phyloP scores from a whole-genome alignment of 2,113 vertebrate genomes.

The Riparia riparia region DNA sequence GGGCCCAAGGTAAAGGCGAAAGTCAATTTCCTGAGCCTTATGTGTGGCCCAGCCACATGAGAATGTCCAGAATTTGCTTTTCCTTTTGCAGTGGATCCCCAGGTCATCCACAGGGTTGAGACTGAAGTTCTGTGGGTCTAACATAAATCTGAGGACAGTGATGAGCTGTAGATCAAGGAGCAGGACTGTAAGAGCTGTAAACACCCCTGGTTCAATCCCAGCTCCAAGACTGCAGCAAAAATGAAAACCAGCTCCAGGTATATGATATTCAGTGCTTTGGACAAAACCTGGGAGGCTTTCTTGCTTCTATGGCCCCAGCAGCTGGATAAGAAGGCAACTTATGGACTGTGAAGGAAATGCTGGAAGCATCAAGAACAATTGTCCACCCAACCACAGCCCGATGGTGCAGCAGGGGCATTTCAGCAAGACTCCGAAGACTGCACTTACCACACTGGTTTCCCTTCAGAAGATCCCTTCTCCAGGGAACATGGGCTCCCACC shows the following conservation, averaged over 20 bases:
- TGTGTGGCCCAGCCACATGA: not conserved
- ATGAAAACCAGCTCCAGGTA: not conserved
- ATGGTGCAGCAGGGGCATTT: not conserved
- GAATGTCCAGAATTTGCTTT: not conserved
- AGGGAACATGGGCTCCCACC: not conserved
- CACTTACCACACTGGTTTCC: not conserved
- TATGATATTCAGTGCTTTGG: not conserved
- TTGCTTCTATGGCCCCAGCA: not conserved
- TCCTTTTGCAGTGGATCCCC: not conserved
- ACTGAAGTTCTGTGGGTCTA: not conserved
- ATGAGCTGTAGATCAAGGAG: not conserved
- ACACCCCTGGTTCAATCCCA: no score
- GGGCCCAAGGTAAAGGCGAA: not conserved
- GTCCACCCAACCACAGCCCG: not conserved
- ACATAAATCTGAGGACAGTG: not conserved
- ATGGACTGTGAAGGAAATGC: not conserved
- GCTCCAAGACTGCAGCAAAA: not conserved
- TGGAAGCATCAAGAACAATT: not conserved
- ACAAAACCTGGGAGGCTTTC: not conserved
- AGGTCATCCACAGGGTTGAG: not conserved
- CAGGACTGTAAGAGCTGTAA: not conserved
- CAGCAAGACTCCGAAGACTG: not conserved
- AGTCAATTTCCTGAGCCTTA: not conserved
- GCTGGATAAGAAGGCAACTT: not conserved
- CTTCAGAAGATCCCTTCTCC: not conserved